phyloP scores from a whole-genome alignment of 1,140 invertebrate genomes.

The Hormaphis cornu region DNA sequence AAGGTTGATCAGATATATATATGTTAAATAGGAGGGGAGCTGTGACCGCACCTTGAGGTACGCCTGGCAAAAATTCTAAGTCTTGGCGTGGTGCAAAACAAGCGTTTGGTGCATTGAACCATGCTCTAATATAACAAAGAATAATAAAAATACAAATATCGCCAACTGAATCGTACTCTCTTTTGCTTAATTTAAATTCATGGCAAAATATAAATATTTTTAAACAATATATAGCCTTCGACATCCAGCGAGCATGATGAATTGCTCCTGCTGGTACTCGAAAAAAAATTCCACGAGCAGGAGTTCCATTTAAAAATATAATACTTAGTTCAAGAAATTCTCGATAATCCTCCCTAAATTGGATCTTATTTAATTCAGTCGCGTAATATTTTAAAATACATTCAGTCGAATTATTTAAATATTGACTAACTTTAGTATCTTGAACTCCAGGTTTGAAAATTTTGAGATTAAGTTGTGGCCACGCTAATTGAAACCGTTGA shows the following conservation, averaged over 20 bases:
- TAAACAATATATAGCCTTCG: constrained; percentile 34
- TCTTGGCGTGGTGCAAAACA: constrained; percentile 29
- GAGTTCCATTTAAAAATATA: constrained; percentile 24
- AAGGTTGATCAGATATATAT: no score
- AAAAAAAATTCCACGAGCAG: not conserved
- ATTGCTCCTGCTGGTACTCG: constrained; percentile 9
- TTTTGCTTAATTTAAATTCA: not conserved
- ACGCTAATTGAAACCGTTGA: constrained; percentile 32
- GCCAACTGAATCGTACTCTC: constrained; percentile 8
- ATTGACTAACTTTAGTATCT: not conserved
- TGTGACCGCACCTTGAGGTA: no score
- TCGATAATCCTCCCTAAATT: constrained; percentile 26
- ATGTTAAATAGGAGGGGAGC: no score
- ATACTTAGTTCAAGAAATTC: constrained; percentile 16
- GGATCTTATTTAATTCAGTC: not conserved
- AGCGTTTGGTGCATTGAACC: constrained; percentile 26
- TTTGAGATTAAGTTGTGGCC: constrained; percentile 19
- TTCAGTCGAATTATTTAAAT: not conserved
- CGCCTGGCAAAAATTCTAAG: not conserved
- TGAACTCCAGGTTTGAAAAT: constrained; percentile 9
- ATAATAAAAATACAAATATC: constrained; percentile 35
- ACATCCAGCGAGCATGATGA: constrained; percentile 33
- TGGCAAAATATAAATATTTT: constrained; percentile 36
- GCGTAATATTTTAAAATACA: not conserved
- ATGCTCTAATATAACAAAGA: constrained; percentile 27